Percentiles rank a stretch among this genome's conserved stretches.
Evolutionary conservation across 2,797 vertebrate genomes (phyloP).

Genomic region (Falco concolor): DNA sequence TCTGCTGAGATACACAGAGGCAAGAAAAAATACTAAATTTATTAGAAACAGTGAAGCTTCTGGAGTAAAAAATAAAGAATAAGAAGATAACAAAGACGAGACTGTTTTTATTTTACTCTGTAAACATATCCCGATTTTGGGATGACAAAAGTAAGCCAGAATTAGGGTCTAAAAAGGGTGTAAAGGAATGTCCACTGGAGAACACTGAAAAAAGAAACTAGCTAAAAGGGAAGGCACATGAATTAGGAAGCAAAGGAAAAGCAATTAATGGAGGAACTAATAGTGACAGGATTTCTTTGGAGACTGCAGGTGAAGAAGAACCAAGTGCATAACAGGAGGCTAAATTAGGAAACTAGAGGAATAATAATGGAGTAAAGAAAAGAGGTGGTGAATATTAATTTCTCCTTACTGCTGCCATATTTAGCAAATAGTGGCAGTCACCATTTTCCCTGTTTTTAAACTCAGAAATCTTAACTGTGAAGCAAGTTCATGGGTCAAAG

Average conservation of each 20-base stretch:
- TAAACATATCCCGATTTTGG: neutral
- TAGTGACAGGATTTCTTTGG: neutral
- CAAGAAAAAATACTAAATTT: neutral
- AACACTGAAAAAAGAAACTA: neutral
- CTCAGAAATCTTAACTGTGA: neutral
- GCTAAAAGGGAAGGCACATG: neutral
- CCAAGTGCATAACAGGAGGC: neutral
- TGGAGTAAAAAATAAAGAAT: neutral
- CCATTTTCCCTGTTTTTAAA: neutral
- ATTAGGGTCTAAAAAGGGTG: neutral
- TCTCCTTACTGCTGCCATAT: neutral
- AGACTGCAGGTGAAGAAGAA: neutral
- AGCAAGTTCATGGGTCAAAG: constrained; percentile 15
- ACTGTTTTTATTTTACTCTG: neutral
- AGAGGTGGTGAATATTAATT: neutral
- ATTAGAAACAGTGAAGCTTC: neutral
- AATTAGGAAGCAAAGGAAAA: constrained; percentile 5
- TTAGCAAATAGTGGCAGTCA: neutral
- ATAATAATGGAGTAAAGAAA: constrained; percentile 1
- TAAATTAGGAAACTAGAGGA: constrained; percentile 3
- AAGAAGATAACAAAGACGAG: neutral
- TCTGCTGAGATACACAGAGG: neutral
- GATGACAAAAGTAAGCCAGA: neutral
- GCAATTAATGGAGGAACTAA: neutral
- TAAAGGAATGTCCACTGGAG: neutral